Conservation (phyloP, 2,888 invertebrate genomes). For the Macaria notata region DNA sequence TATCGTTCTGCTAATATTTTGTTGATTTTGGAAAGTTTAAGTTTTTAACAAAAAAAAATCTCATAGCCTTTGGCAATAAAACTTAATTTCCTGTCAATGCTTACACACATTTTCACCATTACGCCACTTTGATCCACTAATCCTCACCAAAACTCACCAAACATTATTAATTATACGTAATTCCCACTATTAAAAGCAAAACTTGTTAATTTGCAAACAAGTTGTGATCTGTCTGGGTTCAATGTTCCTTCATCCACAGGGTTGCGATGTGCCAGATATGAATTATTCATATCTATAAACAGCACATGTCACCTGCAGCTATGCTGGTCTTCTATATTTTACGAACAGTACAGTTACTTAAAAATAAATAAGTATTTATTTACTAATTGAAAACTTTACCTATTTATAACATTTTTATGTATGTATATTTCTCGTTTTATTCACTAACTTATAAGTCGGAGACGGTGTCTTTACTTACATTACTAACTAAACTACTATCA, state of each 20-base stretch:
- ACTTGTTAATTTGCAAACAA: conserved; percentile 9
- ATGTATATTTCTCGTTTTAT: background rate
- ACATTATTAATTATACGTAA: background rate
- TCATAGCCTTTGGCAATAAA: too few species aligned
- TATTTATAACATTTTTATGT: too few species aligned
- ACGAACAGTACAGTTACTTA: background rate
- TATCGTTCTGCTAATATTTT: too few species aligned
- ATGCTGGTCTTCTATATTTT: background rate
- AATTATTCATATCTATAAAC: conserved; percentile 18
- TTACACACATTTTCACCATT: too few species aligned
- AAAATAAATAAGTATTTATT: too few species aligned
- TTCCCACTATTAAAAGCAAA: conserved; percentile 2
- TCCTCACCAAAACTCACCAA: too few species aligned
- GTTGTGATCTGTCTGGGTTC: conserved; percentile 8
- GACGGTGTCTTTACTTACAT: background rate
- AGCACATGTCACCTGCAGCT: conserved; percentile 10
- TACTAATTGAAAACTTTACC: too few species aligned
- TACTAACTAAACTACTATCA: background rate
- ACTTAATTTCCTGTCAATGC: too few species aligned
- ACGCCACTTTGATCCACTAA: too few species aligned
- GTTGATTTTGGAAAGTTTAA: too few species aligned
- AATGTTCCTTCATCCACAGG: conserved; percentile 8
- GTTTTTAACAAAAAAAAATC: too few species aligned
- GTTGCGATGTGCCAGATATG: conserved; percentile 11
- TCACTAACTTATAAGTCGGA: background rate